phyloP scores from a whole-genome alignment of 2,113 vertebrate species.

The Brienomyrus brachyistius region DNA sequence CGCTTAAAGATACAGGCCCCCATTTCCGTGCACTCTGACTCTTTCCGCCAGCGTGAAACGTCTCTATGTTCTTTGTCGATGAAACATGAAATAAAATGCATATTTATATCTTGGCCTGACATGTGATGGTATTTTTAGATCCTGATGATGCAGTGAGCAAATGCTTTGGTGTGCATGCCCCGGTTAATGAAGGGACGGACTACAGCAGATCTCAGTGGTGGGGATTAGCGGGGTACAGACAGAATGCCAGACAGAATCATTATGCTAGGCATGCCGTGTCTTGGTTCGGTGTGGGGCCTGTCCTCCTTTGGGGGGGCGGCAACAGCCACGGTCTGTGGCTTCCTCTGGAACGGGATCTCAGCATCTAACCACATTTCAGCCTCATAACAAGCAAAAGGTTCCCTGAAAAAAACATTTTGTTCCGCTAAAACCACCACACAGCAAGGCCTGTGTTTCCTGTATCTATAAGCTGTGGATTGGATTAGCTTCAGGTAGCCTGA shows the following conservation, averaged over 20 bases:
- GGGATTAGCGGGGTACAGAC: conserved; percentile 17
- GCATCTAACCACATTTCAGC: not conserved
- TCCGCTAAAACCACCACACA: not conserved
- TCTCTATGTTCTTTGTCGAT: not conserved
- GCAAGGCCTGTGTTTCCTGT: not conserved
- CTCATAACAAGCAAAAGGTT: not conserved
- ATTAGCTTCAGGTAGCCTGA: conserved; percentile 34
- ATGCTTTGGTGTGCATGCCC: not conserved
- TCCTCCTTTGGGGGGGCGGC: not conserved
- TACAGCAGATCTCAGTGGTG: not conserved
- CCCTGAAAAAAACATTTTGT: not conserved
- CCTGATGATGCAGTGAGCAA: not conserved
- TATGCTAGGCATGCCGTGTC: conserved; percentile 45
- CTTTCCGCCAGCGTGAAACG: not conserved
- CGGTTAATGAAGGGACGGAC: not conserved
- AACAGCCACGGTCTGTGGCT: not conserved
- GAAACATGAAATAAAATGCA: not conserved
- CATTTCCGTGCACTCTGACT: not conserved
- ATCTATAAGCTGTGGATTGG: conserved; percentile 29
- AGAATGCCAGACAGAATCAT: conserved; percentile 58
- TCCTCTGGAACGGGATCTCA: not conserved
- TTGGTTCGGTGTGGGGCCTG: not conserved
- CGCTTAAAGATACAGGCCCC: conserved; percentile 43
- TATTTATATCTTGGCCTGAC: not conserved
- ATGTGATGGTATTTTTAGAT: not conserved